Base-by-base conservation (phyloP, 2,113 vertebrate species). In the Oreocharis arfaki region DNA sequence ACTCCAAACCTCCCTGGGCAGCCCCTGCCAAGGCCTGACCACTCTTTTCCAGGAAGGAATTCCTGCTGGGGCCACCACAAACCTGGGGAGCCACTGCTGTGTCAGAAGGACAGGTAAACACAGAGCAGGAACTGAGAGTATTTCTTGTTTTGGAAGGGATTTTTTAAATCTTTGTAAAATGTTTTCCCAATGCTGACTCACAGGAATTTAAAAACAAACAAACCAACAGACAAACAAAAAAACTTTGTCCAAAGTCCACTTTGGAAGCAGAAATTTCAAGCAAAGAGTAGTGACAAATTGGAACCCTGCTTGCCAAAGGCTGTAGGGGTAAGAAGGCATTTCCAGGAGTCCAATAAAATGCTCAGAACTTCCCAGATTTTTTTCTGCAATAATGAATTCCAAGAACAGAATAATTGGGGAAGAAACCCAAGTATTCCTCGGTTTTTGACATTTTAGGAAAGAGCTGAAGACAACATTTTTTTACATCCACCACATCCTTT, bases 391-490 rank as follows among this genome's bases (percentile, higher is more conserved):
- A 92, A 84, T 84, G 49, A 92, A 87, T 85, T 84, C 87, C 49
- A 59, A 76, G 76, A 67, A 47, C 44, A 63, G 56, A 92, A 94
- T 96, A 97, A 91, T 6, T 94, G 95, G 79, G 82, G 75, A 63
- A 52, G 83, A 75, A 93, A 86, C 35, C 15, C 39, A 57, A 92
- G 70, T 19, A 42, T 39, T 91, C 71, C 78, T 91, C 82, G 37
- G 35, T 55, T 90, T 94, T 74, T 96, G 95, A 93, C 92, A 95
- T 96, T 96, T 96, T 52, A 90, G 61, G 82, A 53, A 93, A 57
- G 57, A 91, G 50, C 55, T 79, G 74, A 61, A 93, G 92, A 78
- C 4, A 60, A 65, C 55, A 24, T 63, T 77, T 87, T 90, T 95
- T 90, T 84, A 81, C 60, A 90, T 91, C 90, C 75, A 56, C 78